A percentile compares a stretch with the other conserved stretches of the same genome.
Conservation (phyloP, 2,888 invertebrate genomes). For the Apoda limacodes region DNA sequence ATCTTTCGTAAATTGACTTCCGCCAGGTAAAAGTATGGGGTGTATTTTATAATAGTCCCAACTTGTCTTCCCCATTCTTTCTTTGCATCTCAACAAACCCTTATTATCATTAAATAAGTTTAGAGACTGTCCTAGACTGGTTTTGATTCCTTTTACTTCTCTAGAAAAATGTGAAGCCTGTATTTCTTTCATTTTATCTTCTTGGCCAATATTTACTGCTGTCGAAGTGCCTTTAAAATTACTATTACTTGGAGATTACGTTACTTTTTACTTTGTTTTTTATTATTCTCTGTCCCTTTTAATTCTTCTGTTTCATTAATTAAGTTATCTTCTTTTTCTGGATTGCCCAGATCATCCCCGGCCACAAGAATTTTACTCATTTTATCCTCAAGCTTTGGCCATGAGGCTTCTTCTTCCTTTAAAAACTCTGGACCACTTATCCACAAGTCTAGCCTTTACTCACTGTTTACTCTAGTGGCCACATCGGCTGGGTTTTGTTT, state of each 20-base stretch:
- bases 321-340: no score
- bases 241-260: no score
- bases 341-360: no score
- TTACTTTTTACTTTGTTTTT: no score
- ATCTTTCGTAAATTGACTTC: conserved; percentile 8
- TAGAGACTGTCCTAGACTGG: conserved; percentile 11
- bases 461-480: conserved; percentile 9
- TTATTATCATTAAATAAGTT: conserved; percentile 12
- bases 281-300: not conserved
- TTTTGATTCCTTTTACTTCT: conserved; percentile 10
- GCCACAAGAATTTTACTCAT: no score
- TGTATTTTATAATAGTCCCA: conserved; percentile 10
- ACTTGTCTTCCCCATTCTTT: conserved; percentile 7
- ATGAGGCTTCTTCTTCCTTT: not conserved
- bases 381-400: no score
- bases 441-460: conserved; percentile 7
- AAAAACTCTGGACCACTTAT: conserved; percentile 10
- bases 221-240: not conserved
- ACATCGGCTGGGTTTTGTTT: conserved; percentile 9
- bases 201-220: not conserved
- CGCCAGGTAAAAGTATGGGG: conserved; percentile 12
- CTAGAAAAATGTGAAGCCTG: conserved; percentile 9
- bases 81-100: conserved; percentile 14
- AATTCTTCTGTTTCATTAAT: no score
- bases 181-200: conserved; percentile 4